These are phyloP conservation scores for Callocephalon fimbriatum DNA, from an alignment of 2,113 vertebrate genomes.

Conservation along the genomic window DNA sequence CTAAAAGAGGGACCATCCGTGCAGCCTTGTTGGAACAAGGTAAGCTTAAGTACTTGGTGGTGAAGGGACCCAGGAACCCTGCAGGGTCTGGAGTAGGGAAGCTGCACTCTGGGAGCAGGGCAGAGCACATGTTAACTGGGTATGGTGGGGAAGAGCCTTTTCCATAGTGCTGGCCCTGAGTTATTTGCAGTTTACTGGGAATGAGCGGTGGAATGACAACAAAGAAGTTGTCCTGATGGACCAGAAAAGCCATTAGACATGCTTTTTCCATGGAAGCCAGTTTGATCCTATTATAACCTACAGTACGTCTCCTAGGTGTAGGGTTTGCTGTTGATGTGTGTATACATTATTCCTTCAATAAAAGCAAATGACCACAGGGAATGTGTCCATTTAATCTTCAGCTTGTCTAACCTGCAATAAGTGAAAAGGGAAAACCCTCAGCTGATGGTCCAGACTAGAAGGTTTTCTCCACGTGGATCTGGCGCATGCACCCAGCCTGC, in stretches of 20 bases:
- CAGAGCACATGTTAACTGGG: rapidly evolving
- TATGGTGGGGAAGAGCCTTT: background rate
- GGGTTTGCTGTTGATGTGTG: background rate
- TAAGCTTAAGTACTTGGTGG: background rate
- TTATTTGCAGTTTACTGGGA: background rate
- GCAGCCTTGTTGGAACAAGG: background rate
- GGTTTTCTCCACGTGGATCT: background rate
- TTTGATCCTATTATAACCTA: background rate
- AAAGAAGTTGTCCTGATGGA: background rate
- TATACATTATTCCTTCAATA: background rate
- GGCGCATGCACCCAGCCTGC: background rate
- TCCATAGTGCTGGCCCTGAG: background rate
- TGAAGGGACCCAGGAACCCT: background rate
- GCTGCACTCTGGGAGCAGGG: background rate
- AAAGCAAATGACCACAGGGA: background rate
- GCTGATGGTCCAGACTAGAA: background rate
- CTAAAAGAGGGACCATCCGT: background rate
- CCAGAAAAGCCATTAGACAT: background rate
- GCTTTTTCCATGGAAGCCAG: background rate
- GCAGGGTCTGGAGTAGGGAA: background rate
- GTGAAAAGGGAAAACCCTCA: background rate
- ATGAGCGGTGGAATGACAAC: background rate
- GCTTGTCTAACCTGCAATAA: background rate
- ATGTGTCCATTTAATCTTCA: background rate
- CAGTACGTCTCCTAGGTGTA: background rate